These are phyloP conservation scores for Cheirogaleus medius DNA, from an alignment of 2,113 vertebrate species.

Conservation along the genomic window DNA sequence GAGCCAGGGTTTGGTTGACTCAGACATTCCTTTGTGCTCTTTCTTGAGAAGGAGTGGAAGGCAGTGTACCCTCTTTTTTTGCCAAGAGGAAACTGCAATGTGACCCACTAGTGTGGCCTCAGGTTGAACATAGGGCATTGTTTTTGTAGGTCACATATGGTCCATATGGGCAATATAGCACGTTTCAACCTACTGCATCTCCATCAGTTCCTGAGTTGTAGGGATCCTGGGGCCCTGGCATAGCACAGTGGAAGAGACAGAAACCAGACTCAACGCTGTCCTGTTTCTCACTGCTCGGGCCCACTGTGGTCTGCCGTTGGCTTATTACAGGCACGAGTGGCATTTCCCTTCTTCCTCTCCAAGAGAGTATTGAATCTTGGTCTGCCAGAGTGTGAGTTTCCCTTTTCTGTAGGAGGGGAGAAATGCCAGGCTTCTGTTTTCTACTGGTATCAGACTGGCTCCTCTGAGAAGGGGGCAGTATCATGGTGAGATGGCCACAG, in stretches of 20 bases:
- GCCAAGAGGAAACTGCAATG: background rate
- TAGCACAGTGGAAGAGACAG: background rate
- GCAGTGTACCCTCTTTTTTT: too few relatives aligned
- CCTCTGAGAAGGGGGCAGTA: background rate
- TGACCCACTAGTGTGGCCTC: background rate
- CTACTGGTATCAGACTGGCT: background rate
- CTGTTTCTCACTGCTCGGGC: background rate
- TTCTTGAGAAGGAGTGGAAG: background rate
- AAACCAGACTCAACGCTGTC: background rate
- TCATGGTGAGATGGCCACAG: background rate
- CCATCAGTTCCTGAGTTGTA: background rate
- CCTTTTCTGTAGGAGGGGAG: background rate
- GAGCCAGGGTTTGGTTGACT: background rate
- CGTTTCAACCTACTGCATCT: background rate
- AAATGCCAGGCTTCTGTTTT: background rate
- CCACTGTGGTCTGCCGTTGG: background rate
- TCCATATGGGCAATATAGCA: background rate
- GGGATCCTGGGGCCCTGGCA: background rate
- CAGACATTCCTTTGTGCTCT: background rate
- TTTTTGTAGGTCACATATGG: background rate
- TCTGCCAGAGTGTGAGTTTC: background rate
- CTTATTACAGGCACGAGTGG: background rate
- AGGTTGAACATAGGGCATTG: background rate
- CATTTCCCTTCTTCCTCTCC: background rate
- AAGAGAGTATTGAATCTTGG: background rate